These are phyloP conservation scores for Pedionomus torquatus DNA, from an alignment of 2,113 vertebrate species.

Conservation along the genomic window DNA sequence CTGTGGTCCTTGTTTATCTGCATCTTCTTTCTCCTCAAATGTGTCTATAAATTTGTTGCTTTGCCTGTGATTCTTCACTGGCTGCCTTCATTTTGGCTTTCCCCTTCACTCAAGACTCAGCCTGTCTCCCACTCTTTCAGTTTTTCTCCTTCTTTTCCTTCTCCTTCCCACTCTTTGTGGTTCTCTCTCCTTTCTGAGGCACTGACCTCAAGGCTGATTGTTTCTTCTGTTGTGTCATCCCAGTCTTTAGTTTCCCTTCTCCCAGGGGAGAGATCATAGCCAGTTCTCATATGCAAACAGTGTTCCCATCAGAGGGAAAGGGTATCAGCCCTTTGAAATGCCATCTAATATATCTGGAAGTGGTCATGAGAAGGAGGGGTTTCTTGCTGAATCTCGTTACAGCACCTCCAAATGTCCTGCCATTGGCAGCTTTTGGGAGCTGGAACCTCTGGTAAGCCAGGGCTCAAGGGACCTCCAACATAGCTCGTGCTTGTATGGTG, in stretches of 20 bases:
- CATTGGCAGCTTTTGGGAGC: background rate
- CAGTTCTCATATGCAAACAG: background rate
- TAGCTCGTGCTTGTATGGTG: background rate
- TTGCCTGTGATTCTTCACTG: background rate
- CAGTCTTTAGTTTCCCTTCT: background rate
- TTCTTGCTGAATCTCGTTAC: background rate
- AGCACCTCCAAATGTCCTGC: background rate
- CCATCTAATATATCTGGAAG: background rate
- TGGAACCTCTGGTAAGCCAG: background rate
- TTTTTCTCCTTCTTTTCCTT: background rate
- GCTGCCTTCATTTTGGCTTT: background rate
- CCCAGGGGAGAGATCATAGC: background rate
- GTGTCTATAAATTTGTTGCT: background rate
- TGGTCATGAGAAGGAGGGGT: background rate
- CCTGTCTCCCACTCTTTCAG: background rate
- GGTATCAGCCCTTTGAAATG: background rate
- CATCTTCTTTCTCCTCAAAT: background rate
- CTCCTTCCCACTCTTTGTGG: background rate
- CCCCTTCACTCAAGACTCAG: background rate
- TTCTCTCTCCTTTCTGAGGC: background rate
- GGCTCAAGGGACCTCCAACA: background rate
- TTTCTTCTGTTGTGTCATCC: background rate
- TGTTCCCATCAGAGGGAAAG: background rate
- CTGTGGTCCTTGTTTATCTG: background rate
- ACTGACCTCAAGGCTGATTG: background rate